Evolutionary conservation across 2,797 vertebrate genomes (phyloP), one percentile per base, ranked within the genome.

Genomic region (Alca torda): DNA sequence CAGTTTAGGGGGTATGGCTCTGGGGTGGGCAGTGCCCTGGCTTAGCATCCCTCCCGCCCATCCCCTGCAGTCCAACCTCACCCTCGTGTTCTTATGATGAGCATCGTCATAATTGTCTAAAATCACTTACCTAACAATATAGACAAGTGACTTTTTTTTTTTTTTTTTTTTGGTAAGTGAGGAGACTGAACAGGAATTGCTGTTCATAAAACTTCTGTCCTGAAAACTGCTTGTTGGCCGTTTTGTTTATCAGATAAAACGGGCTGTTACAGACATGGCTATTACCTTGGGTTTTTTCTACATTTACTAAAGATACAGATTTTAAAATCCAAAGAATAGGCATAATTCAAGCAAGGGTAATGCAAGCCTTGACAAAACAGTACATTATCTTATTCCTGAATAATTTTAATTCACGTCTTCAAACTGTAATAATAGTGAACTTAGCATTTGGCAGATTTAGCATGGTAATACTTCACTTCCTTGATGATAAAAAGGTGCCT

Each of bases 381-480:
- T 63, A 35, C 16, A 17, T 86, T 90, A 67, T 57, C 65, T 81
- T 96, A 74, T 74, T 75, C 60, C 73, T 89, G 75, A 91, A 56
- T 91, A 69, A 93, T 88, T 91, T 68, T 83, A 89, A 92, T 89
- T 85, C n/a, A 50, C 2, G 1, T 84, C 73, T 88, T 86, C 57
- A 74, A 78, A 84, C 45, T 60, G 53, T 81, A 72, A 74, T 75
- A 78, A 37, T 43, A 78, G 56, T 24, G 31, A 91, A 70, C 37
- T 10, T 25, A 48, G 77, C 54, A 72, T 75, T 86, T 96, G 85
- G 83, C 74, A 79, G 57, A 69, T 82, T 43, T 61, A 92, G 46
- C 61, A 65, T 0, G 0, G 75, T 61, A 84, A 28, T 73, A 24
- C 69, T 80, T 77, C 48, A 74, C 4, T 88, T 94, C 24, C 35